Conservation (phyloP, 2,888 invertebrate species). For the Hybos culiciformis region DNA sequence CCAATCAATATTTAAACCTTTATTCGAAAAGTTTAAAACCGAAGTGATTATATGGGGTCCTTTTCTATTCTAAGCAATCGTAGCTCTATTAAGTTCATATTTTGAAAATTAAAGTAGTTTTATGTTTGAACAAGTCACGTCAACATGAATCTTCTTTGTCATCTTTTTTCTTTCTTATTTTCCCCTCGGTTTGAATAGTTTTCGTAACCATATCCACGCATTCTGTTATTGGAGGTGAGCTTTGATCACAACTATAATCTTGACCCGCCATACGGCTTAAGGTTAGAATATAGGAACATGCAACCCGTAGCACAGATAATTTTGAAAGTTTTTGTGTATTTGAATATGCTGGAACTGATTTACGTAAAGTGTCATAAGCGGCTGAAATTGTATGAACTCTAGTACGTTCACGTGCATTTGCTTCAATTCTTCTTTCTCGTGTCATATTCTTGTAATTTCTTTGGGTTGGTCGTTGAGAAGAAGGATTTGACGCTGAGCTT, state of each 20-base stretch:
- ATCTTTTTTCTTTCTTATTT: slow-evolving; percentile 73
- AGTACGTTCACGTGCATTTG: slow-evolving; percentile 84
- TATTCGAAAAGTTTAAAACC: no score
- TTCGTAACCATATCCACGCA: slow-evolving; percentile 81
- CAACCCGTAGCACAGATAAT: slow-evolving; percentile 80
- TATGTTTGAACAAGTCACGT: not conserved
- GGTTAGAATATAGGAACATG: slow-evolving; percentile 85
- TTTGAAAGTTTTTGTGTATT: slow-evolving; percentile 90
- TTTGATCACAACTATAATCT: slow-evolving; percentile 48
- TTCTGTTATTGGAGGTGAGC: slow-evolving; percentile 48
- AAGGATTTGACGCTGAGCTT: slow-evolving; percentile 1
- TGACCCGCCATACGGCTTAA: slow-evolving; percentile 62
- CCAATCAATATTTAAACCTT: no score
- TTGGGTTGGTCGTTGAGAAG: slow-evolving; percentile 44
- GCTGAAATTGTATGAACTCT: slow-evolving; percentile 92
- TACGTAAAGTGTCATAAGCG: slow-evolving; percentile 78
- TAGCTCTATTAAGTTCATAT: no score
- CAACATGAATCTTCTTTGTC: slow-evolving; percentile 35
- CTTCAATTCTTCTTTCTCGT: slow-evolving; percentile 80
- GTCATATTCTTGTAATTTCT: slow-evolving; percentile 94
- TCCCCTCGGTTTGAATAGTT: slow-evolving; percentile 85
- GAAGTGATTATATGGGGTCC: no score
- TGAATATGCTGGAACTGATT: slow-evolving; percentile 78
- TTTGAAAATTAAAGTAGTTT: no score
- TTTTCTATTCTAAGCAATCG: no score